Evolutionary conservation across 2,888 invertebrate genomes (phyloP), one percentile per base, ranked within the genome.

Genomic region (Erebia palarica): DNA sequence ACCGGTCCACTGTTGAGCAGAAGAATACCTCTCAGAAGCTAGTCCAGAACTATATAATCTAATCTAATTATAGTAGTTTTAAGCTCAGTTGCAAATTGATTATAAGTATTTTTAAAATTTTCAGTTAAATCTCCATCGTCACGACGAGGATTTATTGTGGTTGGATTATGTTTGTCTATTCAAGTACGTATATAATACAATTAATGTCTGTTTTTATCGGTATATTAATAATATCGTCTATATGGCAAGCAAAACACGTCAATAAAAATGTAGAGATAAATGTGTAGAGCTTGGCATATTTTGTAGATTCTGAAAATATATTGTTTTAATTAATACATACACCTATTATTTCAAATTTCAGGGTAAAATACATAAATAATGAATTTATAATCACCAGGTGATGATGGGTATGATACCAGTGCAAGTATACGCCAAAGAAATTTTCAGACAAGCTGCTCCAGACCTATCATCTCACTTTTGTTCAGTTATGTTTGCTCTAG

Each of bases 401-500:
- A 72, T 86, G 13, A 92, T 93, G 91, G 93, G 94, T 0, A 85
- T 92, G 69, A 86, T 92, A 0, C 86, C 91, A 4, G 90, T 93
- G 0, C 91, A 92, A 65, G 89, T 92, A 4, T 92, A 94, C 75
- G 94, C 94, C 0, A 91, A 93, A 75, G 86, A 84, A 1, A 94
- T 95, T 65, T 94, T 95, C 80, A 79, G 84, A 0, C 82, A 91
- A 68, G 91, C 95, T 0, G 94, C 94, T 1, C 94, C 94, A 1
- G 84, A 84, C 0, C 76, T 93, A 0, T 91, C 91, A 0, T 88
- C 94, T 0, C 88, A 94, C 63, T 75, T 89, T 18, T 94, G 95
- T 64, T 94, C 95, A 0, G 95, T 96, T 0, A 82, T 95, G 21
- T 93, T 96, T 8, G 95, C 95, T 0, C 77, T 88, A 0, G 92